Evolutionary conservation across 1,140 invertebrate species (phyloP), one percentile per base, ranked within the genome.

Genomic region (Lepidurus arcticus): DNA sequence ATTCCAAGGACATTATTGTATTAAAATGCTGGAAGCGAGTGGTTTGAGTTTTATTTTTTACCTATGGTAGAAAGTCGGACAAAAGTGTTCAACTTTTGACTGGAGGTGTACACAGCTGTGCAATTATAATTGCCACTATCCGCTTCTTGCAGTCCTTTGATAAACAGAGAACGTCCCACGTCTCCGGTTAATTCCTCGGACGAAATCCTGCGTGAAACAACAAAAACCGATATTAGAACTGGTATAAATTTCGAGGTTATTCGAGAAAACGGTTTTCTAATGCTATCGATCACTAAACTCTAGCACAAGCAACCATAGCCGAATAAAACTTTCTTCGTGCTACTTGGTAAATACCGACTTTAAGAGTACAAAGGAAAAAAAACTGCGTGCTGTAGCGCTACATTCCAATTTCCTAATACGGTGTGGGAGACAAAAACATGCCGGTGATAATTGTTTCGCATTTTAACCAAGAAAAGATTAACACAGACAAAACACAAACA

Each of bases 41-140:
- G 42, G 1, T 16, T 80, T 42, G 26, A n/a, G 26, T 21, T 74
- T 76, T 5, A 21, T 34, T 53, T 8, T 84, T 89, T 88, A 94
- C 93, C 88, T 82, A 92, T 92, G 80, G 91, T 91, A 81, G 90
- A 89, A 81, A 94, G 88, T 80, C 86, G 87, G 44, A 94, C 92
- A 53, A 87, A 88, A 65, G 89, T 90, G 76, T 84, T 86, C 73
- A 94, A 84, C 42, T 84, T 84, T 82, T 91, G 86, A 73, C 89
- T 90, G 81, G 86, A 89, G 21, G 92, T 91, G 84, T 94, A 95
- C 77, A 85, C 90, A 9, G 92, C 94, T 42, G 88, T 88, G 84
- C 95, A 97, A 73, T 90, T 93, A 85, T 96, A 97, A 78, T 85
- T 89, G 73, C 94, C 94, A 73, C 90, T 90, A 85, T 95, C 91